Conservation (phyloP, 2,888 invertebrate genomes). For the Drosophila robusta region DNA sequence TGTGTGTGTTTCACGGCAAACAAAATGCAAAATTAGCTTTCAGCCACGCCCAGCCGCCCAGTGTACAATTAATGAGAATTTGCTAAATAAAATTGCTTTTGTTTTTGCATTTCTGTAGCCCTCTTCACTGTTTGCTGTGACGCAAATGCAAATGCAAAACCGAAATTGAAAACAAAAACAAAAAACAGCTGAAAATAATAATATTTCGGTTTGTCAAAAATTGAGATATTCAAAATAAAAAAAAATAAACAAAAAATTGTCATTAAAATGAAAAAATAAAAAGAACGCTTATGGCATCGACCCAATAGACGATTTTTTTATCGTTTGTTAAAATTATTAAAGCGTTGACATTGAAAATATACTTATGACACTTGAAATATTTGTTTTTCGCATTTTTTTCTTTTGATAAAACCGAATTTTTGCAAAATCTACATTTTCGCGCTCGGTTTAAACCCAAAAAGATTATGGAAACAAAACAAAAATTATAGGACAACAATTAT, state of each 20-base stretch:
- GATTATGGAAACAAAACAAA: neutral
- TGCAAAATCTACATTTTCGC: conserved; percentile 1
- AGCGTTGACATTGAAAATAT: conserved; percentile 55
- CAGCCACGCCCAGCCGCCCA: conserved; percentile 33
- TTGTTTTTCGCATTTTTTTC: conserved; percentile 6
- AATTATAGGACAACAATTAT: too few relatives aligned
- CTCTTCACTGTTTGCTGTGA: conserved; percentile 16
- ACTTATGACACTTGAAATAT: conserved; percentile 23
- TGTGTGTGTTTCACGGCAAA: conserved; percentile 4
- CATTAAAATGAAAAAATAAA: conserved; percentile 32
- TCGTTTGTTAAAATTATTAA: conserved; percentile 44
- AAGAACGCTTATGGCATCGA: conserved; percentile 20
- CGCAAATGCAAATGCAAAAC: conserved; percentile 50
- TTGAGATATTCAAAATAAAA: conserved; percentile 23
- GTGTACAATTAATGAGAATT: conserved; percentile 31
- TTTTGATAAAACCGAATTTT: neutral
- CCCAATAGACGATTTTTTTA: conserved; percentile 2
- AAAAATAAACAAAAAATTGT: conserved; percentile 27
- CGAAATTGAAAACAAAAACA: conserved; percentile 8
- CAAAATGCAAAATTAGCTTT: conserved; percentile 16
- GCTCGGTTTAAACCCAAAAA: neutral
- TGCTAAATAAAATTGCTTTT: conserved; percentile 19
- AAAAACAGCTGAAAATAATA: conserved; percentile 26
- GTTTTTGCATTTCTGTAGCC: neutral
- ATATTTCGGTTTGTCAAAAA: conserved; percentile 5